Conservation (phyloP, 53 echinoderm and acorn worm species). For the Echinarachnius parma region DNA sequence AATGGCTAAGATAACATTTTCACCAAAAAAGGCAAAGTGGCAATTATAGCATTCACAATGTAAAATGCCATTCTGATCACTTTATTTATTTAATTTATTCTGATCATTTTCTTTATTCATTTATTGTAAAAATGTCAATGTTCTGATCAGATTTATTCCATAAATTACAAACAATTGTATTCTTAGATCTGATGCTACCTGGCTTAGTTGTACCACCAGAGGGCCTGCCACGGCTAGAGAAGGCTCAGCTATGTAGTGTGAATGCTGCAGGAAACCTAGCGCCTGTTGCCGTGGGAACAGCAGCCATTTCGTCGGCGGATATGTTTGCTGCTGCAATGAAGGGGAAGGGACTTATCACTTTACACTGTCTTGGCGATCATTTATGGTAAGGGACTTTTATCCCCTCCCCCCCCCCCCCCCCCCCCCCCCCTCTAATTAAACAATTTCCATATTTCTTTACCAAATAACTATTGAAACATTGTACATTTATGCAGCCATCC, state of each 20-base stretch:
- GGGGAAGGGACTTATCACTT: conserved; percentile 62
- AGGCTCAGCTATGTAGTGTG: conserved; percentile 73
- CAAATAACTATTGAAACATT: no score
- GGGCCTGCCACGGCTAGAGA: conserved; percentile 65
- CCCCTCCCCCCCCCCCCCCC: neutral
- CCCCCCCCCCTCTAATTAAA: neutral
- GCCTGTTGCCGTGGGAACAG: conserved; percentile 72
- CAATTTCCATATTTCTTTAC: no score
- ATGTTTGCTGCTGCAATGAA: conserved; percentile 81
- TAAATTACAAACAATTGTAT: no score
- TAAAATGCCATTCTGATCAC: no score
- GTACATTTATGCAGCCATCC: no score
- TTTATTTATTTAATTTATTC: no score
- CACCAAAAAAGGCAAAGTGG: no score
- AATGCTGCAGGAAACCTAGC: conserved; percentile 66
- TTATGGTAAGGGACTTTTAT: conserved; percentile 62
- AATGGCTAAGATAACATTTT: no score
- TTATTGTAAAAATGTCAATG: no score
- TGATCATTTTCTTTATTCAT: no score
- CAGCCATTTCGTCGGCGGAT: conserved; percentile 59
- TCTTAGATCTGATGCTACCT: conserved; percentile 93
- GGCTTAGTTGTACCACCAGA: conserved; percentile 58
- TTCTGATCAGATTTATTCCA: no score
- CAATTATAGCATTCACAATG: no score
- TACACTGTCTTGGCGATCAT: conserved; percentile 71